Base-by-base conservation (phyloP, 2,888 invertebrate species). In the Branchellion lobata region DNA sequence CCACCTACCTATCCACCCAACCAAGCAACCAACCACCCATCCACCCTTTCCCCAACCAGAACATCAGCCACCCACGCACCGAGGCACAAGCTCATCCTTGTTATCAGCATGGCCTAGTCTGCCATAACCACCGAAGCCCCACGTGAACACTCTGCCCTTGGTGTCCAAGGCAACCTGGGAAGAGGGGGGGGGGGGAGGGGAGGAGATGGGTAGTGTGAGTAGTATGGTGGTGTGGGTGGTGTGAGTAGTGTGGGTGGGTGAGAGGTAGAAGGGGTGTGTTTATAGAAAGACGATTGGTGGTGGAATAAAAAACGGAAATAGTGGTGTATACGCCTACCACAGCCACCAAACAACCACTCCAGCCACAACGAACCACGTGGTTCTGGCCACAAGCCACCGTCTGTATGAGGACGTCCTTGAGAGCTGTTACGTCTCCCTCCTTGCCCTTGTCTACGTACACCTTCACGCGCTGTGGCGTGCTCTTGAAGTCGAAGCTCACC, bases 101-200 rank as follows among this genome's bases (percentile, higher is more conserved):
- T 92, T 94, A 85, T 95, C 95, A 8, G 94, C 93, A 89, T 96
- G 96, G 0, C 96, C 96, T 21, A 96, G 89, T 0, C 96, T 91
- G 0, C 96, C 96, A 85, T 96, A 94, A 0, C 96, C 96, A 18
- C 95, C 96, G 87, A 95, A 96, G 29, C 96, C 96, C 96, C 96
- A 96, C 78, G 95, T 94, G 88, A 91, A 96, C 0, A 93, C 93
- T 18, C 96, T 91, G 87, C 93, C 94, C 86, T 92, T 92, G 0
- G 93, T 92, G 86, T 96, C 96, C 82, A 95, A 91, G 0, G 93
- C 94, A 73, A 93, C 91, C 92, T 92, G 82, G 21, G n/a, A 31
- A 31, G 11, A 24, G 24, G 5, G 21, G 61, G 8, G 11, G 18
- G 47, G n/a, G 29, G 11, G 27, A 34, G 29, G 11, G n/a, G 21